phyloP scores from a whole-genome alignment of 2,888 invertebrate genomes.

The Drosophila recens region DNA sequence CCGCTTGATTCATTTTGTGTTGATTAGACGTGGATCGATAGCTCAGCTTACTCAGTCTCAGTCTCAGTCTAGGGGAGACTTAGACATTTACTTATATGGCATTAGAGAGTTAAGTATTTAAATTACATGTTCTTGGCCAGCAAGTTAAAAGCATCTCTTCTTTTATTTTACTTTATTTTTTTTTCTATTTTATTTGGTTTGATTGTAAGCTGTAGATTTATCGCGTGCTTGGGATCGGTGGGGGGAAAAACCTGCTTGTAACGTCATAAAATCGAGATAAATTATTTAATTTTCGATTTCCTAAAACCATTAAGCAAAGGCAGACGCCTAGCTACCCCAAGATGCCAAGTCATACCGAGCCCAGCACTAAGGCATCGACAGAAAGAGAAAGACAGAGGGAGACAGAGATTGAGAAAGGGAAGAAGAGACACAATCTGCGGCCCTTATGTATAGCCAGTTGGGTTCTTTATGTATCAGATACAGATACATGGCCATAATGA shows the following conservation, averaged over 20 bases:
- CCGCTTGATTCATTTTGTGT: slow-evolving; percentile 43
- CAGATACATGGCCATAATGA: slow-evolving; percentile 49
- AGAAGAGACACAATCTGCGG: slow-evolving; percentile 5
- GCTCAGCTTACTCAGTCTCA: slow-evolving; percentile 34
- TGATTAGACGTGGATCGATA: slow-evolving; percentile 52
- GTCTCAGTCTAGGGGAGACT: slow-evolving; percentile 38
- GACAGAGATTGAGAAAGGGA: slow-evolving; percentile 6
- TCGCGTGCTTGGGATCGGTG: slow-evolving; percentile 49
- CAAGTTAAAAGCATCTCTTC: slow-evolving; percentile 44
- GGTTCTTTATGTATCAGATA: slow-evolving; percentile 27
- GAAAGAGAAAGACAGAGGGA: not conserved
- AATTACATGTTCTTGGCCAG: slow-evolving; percentile 37
- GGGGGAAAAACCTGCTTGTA: slow-evolving; percentile 70
- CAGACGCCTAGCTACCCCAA: slow-evolving; percentile 68
- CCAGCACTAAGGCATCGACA: not conserved
- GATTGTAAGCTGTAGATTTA: slow-evolving; percentile 73
- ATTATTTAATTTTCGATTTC: slow-evolving; percentile 80
- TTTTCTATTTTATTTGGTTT: slow-evolving; percentile 49
- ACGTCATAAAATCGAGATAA: slow-evolving; percentile 79
- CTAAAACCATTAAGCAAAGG: slow-evolving; percentile 77
- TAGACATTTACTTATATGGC: slow-evolving; percentile 32
- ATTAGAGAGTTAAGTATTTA: slow-evolving; percentile 54
- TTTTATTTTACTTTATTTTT: slow-evolving; percentile 15
- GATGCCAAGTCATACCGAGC: slow-evolving; percentile 67
- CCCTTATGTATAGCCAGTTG: slow-evolving; percentile 41